Evolutionary conservation across 2,888 invertebrate species (phyloP).

Genomic region (Sarcophaga variegata): DNA sequence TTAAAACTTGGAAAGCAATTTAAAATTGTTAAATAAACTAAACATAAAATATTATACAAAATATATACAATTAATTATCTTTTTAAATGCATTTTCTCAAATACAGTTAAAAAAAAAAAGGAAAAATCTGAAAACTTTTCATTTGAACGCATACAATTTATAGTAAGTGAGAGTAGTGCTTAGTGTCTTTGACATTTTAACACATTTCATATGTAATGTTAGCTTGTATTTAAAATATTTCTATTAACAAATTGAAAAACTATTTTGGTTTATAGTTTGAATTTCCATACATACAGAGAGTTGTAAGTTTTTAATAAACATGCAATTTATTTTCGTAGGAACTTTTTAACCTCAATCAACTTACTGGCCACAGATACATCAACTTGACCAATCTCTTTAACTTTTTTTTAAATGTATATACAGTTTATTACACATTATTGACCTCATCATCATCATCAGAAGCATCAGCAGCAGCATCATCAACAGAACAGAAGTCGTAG

Average conservation of each 20-base stretch:
- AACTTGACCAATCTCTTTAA: background rate
- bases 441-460: conserved; percentile 43
- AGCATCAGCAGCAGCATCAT: conserved; percentile 20
- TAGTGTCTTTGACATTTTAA: conserved; percentile 27
- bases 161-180: background rate
- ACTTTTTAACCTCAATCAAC: conserved; percentile 56
- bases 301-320: conserved; percentile 21
- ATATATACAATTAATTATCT: too few relatives aligned
- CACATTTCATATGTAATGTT: background rate
- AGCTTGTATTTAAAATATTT: background rate
- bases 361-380: conserved; percentile 21
- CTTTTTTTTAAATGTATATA: conserved; percentile 17
- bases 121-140: too few relatives aligned
- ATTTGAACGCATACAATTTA: too few relatives aligned
- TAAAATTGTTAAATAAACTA: conserved; percentile 4
- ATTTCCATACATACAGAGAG: background rate
- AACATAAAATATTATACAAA: background rate
- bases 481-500: conserved; percentile 10
- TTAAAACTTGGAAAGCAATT: too few relatives aligned
- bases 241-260: conserved; percentile 10
- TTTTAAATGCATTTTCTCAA: too few relatives aligned
- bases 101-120: too few relatives aligned
- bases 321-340: conserved; percentile 1
- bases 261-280: background rate
- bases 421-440: conserved; percentile 64